These are phyloP conservation scores for Eudyptes chrysolophus DNA, from an alignment of 2,113 vertebrate species.

Conservation along the genomic window DNA sequence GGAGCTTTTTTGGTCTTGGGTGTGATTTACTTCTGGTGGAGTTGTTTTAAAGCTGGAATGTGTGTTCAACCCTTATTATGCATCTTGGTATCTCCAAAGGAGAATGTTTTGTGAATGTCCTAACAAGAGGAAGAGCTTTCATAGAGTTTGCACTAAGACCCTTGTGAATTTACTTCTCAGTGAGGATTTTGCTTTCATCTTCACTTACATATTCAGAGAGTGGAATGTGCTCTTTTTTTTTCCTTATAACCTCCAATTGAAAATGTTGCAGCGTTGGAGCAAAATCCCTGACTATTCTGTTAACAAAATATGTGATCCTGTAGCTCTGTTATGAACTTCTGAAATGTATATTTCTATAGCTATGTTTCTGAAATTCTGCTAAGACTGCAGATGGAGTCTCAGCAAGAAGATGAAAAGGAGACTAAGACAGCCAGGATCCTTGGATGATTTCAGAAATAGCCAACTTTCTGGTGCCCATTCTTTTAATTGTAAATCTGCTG, in stretches of 20 bases:
- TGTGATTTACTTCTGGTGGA: not conserved
- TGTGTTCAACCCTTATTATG: not conserved
- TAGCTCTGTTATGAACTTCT: not conserved
- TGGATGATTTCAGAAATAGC: not conserved
- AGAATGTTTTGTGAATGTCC: not conserved
- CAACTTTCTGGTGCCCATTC: not conserved
- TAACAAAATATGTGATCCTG: not conserved
- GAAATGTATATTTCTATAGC: not conserved
- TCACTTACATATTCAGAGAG: not conserved
- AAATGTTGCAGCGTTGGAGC: not conserved
- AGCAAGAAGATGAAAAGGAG: not conserved
- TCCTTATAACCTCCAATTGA: not conserved
- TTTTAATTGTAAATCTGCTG: not conserved
- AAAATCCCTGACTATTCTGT: not conserved
- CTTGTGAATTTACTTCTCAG: not conserved
- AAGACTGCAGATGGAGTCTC: not conserved
- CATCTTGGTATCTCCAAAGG: not conserved
- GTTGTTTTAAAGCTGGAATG: not conserved
- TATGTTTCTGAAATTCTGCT: not conserved
- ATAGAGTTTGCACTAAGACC: not conserved
- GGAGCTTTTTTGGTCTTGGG: not conserved
- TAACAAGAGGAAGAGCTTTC: not conserved
- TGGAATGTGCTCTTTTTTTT: accelerated
- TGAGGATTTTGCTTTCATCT: not conserved
- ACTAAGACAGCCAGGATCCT: not conserved